These are phyloP conservation scores for Metalampra italica DNA, from an alignment of 2,888 invertebrate genomes.

Conservation along the genomic window DNA sequence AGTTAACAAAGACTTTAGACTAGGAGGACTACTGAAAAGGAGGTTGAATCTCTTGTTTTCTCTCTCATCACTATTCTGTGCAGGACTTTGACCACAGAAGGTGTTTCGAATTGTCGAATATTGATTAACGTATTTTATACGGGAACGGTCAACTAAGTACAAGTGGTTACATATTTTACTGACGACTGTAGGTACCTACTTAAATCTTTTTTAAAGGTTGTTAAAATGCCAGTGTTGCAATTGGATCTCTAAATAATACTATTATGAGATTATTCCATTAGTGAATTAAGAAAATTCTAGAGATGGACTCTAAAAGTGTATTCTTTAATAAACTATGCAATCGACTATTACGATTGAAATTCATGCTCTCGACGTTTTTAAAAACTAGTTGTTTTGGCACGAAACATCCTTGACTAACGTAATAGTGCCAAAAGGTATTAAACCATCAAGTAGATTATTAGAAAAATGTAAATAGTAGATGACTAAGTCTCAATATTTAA, in stretches of 20 bases:
- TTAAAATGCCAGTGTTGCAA: constrained; percentile 32
- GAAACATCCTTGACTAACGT: neutral
- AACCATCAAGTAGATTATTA: constrained; percentile 47
- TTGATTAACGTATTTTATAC: neutral
- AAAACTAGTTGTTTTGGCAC: constrained; percentile 7
- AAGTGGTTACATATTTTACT: neutral
- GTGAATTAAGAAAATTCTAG: constrained; percentile 58
- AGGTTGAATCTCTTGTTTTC: constrained; percentile 7
- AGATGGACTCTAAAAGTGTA: constrained; percentile 10
- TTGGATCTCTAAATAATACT: constrained; percentile 69
- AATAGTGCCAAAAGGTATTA: constrained; percentile 24
- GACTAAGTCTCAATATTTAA: constrained; percentile 33
- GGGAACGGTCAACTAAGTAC: neutral
- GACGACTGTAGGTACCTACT: too few species aligned
- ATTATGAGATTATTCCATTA: constrained; percentile 76
- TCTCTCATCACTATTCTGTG: neutral
- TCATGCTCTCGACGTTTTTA: constrained; percentile 3
- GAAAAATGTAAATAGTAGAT: constrained; percentile 47
- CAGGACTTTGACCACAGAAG: too few species aligned
- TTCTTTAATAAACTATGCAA: constrained; percentile 9
- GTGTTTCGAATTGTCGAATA: neutral
- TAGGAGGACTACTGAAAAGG: neutral
- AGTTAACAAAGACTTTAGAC: constrained; percentile 4
- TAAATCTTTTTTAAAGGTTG: neutral
- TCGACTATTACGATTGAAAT: neutral